Percentiles rank a stretch among this genome's conserved stretches.
phyloP scores from a whole-genome alignment of 2,888 invertebrate species.

The Diarsia mendica region DNA sequence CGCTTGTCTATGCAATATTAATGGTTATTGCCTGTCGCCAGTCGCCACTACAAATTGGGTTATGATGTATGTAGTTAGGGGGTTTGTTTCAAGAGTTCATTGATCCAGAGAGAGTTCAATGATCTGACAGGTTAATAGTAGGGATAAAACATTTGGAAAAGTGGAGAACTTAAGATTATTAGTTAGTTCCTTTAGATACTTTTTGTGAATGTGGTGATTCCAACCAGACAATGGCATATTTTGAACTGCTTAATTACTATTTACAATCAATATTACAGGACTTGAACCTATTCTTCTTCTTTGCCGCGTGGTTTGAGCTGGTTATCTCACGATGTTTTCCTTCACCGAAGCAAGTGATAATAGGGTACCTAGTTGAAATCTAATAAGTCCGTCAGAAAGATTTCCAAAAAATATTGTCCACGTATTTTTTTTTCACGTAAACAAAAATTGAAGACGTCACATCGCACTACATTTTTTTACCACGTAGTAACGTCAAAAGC shows the following conservation, averaged over 20 bases:
- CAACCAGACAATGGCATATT: neutral
- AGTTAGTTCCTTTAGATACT: neutral
- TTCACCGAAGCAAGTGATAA: too few species aligned
- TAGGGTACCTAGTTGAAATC: too few species aligned
- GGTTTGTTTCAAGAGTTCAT: neutral
- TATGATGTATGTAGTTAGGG: neutral
- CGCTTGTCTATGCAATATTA: constrained; percentile 19
- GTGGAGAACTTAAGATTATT: neutral
- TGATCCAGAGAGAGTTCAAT: neutral
- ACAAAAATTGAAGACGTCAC: too few species aligned
- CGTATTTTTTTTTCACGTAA: too few species aligned
- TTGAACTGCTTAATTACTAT: neutral
- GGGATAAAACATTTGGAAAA: neutral
- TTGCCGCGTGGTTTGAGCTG: too few species aligned
- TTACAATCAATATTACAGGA: too few species aligned
- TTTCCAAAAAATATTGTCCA: too few species aligned
- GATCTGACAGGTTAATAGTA: neutral
- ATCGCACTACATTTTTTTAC: too few species aligned
- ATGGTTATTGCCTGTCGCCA: constrained; percentile 17
- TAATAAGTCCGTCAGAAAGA: too few species aligned
- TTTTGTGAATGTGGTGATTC: neutral
- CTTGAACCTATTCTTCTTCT: neutral
- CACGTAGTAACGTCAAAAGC: too few species aligned
- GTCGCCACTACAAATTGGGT: constrained; percentile 18
- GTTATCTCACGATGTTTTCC: too few species aligned